Percentiles rank a stretch among this genome's conserved stretches.
These are phyloP conservation scores for Intellagama lesueurii DNA, from an alignment of 2,797 vertebrate species.

Conservation along the genomic window DNA sequence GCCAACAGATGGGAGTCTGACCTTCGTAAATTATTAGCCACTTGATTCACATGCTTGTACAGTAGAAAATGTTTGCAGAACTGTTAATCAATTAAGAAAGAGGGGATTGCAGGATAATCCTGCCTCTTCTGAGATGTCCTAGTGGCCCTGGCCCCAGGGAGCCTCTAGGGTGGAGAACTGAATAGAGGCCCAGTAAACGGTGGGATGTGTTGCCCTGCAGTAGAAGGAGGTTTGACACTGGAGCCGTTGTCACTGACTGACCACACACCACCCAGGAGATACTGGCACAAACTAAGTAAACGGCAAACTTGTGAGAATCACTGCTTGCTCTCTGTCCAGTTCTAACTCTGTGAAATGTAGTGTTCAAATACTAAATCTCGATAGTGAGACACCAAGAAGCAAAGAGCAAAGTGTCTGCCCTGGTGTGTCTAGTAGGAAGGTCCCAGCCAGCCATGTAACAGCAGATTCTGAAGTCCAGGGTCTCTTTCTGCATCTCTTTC, in stretches of 20 bases:
- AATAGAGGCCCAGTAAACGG: conserved; percentile 30
- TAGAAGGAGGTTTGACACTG: conserved; percentile 46
- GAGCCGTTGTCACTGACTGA: conserved; percentile 50
- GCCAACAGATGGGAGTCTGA: conserved; percentile 27
- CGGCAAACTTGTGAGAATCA: conserved; percentile 37
- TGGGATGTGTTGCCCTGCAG: neutral
- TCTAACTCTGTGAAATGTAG: conserved; percentile 22
- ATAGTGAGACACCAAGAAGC: conserved; percentile 20
- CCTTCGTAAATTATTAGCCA: conserved; percentile 28
- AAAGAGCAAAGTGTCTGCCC: conserved; percentile 45
- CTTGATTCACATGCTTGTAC: conserved; percentile 27
- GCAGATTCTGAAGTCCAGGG: neutral
- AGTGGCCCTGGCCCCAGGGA: neutral
- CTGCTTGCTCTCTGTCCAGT: conserved; percentile 21
- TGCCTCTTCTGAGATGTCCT: conserved; percentile 41
- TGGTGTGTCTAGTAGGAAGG: conserved; percentile 1
- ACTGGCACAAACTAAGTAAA: conserved; percentile 4
- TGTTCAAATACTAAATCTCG: conserved; percentile 35
- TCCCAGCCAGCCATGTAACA: neutral
- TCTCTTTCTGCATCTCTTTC: no score
- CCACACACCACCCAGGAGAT: conserved; percentile 30
- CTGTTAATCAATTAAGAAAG: conserved; percentile 64
- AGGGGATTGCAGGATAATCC: conserved; percentile 49
- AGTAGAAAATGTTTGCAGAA: conserved; percentile 57
- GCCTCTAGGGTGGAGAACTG: neutral